Evolutionary conservation across 2,888 invertebrate genomes (phyloP).

Genomic region (Drosophila multiciliata): DNA sequence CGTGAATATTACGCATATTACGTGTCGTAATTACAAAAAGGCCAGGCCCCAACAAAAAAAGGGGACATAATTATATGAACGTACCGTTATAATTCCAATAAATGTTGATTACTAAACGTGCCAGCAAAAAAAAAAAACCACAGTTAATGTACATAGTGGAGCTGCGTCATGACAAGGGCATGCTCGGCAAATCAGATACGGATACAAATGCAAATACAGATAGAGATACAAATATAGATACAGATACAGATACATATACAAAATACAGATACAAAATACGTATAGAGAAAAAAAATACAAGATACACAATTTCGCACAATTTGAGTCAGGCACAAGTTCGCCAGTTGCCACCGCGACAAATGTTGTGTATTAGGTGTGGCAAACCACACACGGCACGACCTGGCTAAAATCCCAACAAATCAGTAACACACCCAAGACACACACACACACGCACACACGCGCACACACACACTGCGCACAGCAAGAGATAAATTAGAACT

Average conservation of each 20-base stretch:
- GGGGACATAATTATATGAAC: constrained; percentile 15
- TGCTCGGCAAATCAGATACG: constrained; percentile 27
- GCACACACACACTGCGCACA: constrained; percentile 17
- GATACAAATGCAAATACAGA: neutral
- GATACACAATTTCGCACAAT: constrained; percentile 43
- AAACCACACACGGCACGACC: constrained; percentile 45
- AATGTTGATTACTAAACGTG: constrained; percentile 78
- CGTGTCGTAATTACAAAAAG: constrained; percentile 72
- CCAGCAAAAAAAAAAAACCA: constrained; percentile 10
- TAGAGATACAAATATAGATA: neutral
- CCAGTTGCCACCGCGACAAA: constrained; percentile 39
- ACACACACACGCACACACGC: constrained; percentile 9
- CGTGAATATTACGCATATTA: constrained; percentile 80
- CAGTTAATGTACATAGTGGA: neutral
- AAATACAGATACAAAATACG: constrained; percentile 14
- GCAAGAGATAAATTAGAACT: constrained; percentile 73
- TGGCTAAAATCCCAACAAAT: constrained; percentile 15
- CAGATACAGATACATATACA: constrained; percentile 10
- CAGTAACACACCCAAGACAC: constrained; percentile 50
- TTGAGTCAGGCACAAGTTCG: constrained; percentile 26
- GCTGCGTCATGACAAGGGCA: constrained; percentile 11
- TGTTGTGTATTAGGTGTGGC: constrained; percentile 64
- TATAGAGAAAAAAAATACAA: constrained; percentile 23
- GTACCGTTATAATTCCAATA: constrained; percentile 71
- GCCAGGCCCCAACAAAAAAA: constrained; percentile 5